phyloP scores from a whole-genome alignment of 64 coral and sea anemone genomes.

The Hydrozoanthus tunicans region DNA sequence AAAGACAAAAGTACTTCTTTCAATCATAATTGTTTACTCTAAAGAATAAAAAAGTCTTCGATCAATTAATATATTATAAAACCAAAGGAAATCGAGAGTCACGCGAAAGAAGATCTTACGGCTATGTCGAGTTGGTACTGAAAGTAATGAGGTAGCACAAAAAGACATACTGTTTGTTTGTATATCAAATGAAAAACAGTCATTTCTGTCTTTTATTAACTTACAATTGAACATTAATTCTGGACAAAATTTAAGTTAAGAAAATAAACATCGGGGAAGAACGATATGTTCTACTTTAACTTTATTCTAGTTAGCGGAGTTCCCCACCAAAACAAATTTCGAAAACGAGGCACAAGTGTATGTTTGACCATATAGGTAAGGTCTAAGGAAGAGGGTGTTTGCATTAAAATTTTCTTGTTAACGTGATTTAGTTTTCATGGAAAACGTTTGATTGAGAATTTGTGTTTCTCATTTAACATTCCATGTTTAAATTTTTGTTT shows the following conservation, averaged over 20 bases:
- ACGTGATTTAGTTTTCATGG: neutral
- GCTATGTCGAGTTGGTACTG: no score
- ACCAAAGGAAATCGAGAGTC: no score
- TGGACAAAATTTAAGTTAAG: no score
- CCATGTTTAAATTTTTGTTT: neutral
- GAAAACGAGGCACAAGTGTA: neutral
- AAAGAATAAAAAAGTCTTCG: neutral
- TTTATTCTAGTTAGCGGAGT: neutral
- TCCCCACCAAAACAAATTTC: neutral
- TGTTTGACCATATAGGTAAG: neutral
- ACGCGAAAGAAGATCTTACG: no score
- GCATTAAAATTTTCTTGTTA: neutral
- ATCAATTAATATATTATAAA: no score
- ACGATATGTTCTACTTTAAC: no score
- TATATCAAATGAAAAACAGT: no score
- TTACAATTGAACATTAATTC: no score
- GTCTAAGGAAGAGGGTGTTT: neutral
- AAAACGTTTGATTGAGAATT: neutral
- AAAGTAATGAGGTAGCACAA: no score
- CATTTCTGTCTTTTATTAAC: no score
- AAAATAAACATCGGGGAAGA: no score
- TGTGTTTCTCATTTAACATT: neutral
- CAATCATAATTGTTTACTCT: neutral
- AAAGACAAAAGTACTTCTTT: neutral
- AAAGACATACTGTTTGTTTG: no score